Evolutionary conservation across 2,888 invertebrate genomes (phyloP).

Genomic region (Drosophila paucipuncta): DNA sequence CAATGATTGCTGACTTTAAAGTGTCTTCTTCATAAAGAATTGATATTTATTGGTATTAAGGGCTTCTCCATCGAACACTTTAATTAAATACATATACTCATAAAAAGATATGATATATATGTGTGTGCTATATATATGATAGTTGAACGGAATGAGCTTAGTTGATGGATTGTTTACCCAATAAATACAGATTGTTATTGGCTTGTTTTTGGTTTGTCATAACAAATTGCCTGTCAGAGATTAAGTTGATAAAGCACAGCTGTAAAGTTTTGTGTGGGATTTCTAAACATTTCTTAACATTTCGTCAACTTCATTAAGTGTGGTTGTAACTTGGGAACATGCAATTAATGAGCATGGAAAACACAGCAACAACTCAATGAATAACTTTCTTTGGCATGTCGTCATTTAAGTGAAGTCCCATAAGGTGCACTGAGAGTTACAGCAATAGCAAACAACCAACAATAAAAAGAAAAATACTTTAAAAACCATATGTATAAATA

Average conservation of each 20-base stretch:
- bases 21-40: neutral
- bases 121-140: neutral
- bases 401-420: constrained; percentile 47
- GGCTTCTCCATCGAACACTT: neutral
- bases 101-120: neutral
- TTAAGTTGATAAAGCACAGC: neutral
- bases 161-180: neutral
- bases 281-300: neutral
- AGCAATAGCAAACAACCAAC: constrained; percentile 20
- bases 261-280: neutral
- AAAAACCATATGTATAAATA: constrained; percentile 18
- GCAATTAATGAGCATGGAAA: constrained; percentile 16
- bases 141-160: neutral
- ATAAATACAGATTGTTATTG: constrained; percentile 4
- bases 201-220: neutral
- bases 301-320: constrained; percentile 15
- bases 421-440: constrained; percentile 56
- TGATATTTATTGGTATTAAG: neutral
- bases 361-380: constrained; percentile 21
- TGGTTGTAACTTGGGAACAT: constrained; percentile 1
- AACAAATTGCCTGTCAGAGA: constrained; percentile 6
- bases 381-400: constrained; percentile 58
- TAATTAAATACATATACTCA: neutral
- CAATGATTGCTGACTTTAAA: neutral
- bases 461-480: constrained; percentile 7